phyloP scores from a whole-genome alignment of 2,888 invertebrate genomes.

The Drosophila multiciliata region DNA sequence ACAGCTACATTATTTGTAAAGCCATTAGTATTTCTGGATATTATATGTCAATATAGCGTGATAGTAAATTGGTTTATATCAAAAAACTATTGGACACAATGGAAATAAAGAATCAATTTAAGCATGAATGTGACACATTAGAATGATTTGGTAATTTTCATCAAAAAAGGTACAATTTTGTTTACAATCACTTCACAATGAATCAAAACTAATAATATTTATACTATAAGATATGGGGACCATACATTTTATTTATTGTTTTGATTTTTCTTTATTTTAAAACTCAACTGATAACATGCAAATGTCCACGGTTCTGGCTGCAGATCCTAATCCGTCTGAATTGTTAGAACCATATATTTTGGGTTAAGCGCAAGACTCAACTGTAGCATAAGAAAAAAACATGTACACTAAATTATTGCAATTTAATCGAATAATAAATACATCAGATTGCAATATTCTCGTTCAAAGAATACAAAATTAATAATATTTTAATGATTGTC shows the following conservation, averaged over 20 bases:
- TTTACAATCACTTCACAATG: neutral
- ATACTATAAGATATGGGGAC: neutral
- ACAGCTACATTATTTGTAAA: constrained; percentile 34
- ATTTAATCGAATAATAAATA: constrained; percentile 80
- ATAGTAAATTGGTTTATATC: constrained; percentile 30
- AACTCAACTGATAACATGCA: constrained; percentile 50
- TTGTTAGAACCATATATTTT: constrained; percentile 42
- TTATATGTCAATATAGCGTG: constrained; percentile 46
- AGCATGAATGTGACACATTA: neutral
- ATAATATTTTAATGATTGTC: constrained; percentile 53
- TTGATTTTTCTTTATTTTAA: neutral
- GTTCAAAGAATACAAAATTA: constrained; percentile 62
- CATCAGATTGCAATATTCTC: constrained; percentile 71
- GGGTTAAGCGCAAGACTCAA: neutral
- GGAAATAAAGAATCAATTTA: constrained; percentile 1
- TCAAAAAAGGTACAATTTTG: neutral
- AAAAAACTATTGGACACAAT: constrained; percentile 29
- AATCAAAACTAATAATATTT: neutral
- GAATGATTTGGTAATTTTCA: constrained; percentile 3
- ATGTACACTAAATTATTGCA: constrained; percentile 73
- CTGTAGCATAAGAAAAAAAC: neutral
- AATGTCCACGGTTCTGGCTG: constrained; percentile 24
- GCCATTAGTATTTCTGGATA: constrained; percentile 18
- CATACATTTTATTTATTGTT: neutral
- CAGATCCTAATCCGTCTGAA: constrained; percentile 32